phyloP scores from a whole-genome alignment of 2,113 vertebrate genomes.

The Pollachius pollachius region DNA sequence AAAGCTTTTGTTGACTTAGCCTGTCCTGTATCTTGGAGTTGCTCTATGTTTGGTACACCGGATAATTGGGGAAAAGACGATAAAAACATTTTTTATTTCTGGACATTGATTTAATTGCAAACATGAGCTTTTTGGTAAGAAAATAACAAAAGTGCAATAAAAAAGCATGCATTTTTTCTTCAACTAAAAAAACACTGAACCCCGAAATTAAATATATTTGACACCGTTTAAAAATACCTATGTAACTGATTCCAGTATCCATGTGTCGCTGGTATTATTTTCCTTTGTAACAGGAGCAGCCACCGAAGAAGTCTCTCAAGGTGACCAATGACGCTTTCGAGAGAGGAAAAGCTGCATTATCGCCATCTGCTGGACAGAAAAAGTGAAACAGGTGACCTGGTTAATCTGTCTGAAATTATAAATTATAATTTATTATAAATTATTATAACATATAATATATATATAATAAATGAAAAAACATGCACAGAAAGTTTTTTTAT shows the following conservation, averaged over 20 bases:
- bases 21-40: too few relatives aligned
- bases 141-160: too few relatives aligned
- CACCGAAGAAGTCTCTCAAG: constrained; percentile 29
- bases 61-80: too few relatives aligned
- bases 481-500: background rate
- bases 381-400: constrained; percentile 51
- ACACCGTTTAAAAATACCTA: background rate
- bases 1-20: background rate
- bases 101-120: too few relatives aligned
- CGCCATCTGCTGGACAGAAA: constrained; percentile 67
- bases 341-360: constrained; percentile 52
- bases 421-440: too few relatives aligned
- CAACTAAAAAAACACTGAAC: background rate
- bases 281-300: constrained; percentile 37
- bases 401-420: too few relatives aligned
- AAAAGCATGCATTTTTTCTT: too few relatives aligned
- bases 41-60: too few relatives aligned
- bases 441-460: too few relatives aligned
- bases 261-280: background rate
- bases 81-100: too few relatives aligned
- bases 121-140: too few relatives aligned
- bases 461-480: background rate
- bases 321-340: constrained; percentile 31
- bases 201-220: background rate
- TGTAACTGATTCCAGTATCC: background rate